Evolutionary conservation across 2,888 invertebrate genomes (phyloP).

Genomic region (Volucella bombylans): DNA sequence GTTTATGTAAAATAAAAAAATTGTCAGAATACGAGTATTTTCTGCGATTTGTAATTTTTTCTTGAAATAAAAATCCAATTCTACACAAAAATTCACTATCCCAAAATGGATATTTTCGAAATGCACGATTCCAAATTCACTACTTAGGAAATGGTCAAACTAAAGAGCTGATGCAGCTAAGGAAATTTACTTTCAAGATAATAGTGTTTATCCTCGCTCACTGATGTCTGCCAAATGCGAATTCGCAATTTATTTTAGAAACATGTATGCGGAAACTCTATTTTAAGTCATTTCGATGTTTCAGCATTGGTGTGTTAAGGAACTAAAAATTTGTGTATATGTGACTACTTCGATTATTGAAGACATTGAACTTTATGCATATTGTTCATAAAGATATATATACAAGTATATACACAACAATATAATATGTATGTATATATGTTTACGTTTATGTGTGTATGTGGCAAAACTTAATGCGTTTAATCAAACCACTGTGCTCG

Average conservation of each 20-base stretch:
- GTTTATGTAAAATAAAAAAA: no score
- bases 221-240: not conserved
- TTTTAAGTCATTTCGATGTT: constrained; percentile 7
- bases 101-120: no score
- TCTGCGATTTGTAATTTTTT: no score
- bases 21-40: no score
- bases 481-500: constrained; percentile 17
- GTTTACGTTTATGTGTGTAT: no score
- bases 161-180: no score
- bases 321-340: not conserved
- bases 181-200: not conserved
- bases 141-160: no score
- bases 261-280: not conserved
- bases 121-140: no score
- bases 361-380: constrained; percentile 57
- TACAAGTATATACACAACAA: constrained; percentile 6
- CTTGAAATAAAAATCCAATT: no score
- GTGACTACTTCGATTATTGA: constrained; percentile 26
- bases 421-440: no score
- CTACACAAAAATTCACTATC: no score
- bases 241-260: not conserved
- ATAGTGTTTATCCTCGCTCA: not conserved
- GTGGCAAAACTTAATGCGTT: not conserved
- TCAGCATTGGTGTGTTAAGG: not conserved
- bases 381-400: constrained; percentile 49